These are phyloP conservation scores for Ophiodon elongatus DNA, from an alignment of 2,113 vertebrate genomes.

Conservation along the genomic window DNA sequence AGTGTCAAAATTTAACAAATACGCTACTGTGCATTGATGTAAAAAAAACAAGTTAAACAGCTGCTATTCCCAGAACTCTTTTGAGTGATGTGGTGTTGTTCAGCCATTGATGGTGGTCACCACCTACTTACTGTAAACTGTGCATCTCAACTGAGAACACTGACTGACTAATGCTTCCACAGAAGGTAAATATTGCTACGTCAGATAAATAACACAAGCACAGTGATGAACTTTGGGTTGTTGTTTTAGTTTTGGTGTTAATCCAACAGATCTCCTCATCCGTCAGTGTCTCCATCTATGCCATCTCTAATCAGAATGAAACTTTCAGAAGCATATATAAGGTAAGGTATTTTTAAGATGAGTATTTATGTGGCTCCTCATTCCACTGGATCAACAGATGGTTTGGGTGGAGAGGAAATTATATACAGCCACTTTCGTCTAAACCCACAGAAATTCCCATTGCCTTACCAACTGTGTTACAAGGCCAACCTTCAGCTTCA, in stretches of 20 bases:
- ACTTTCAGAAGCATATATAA: slow-evolving; percentile 7
- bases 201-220: not conserved
- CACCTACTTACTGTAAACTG: slow-evolving; percentile 40
- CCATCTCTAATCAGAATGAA: not conserved
- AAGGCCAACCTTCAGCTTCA: slow-evolving; percentile 34
- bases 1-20: slow-evolving; percentile 12
- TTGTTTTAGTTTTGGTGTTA: not conserved
- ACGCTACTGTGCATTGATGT: slow-evolving; percentile 13
- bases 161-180: slow-evolving; percentile 21
- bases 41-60: slow-evolving; percentile 14
- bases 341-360: slow-evolving; percentile 15
- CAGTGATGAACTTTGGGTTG: not conserved
- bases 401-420: slow-evolving; percentile 79
- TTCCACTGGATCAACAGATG: slow-evolving; percentile 67
- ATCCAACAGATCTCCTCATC: not conserved
- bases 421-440: slow-evolving; percentile 73
- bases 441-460: slow-evolving; percentile 78
- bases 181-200: not conserved
- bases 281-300: not conserved
- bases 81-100: slow-evolving; percentile 29
- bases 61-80: slow-evolving; percentile 15
- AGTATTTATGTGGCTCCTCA: slow-evolving; percentile 46
- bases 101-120: slow-evolving; percentile 36
- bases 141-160: not conserved
- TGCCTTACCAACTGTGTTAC: slow-evolving; percentile 49